Evolutionary conservation across 2,797 vertebrate species (phyloP).

Genomic region (Leucoraja ocellata): DNA sequence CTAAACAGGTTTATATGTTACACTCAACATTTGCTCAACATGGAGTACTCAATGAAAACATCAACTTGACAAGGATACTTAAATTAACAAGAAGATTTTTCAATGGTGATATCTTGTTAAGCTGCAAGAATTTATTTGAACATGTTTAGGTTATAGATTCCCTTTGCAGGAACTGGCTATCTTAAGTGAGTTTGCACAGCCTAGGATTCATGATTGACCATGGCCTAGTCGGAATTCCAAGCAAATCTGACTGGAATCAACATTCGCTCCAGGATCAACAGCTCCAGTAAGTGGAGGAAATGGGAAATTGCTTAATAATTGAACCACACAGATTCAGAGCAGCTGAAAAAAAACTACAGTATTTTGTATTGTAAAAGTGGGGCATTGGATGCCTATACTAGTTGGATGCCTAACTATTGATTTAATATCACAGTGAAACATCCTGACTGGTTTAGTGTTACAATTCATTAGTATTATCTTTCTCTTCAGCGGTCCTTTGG

Average conservation of each 20-base stretch:
- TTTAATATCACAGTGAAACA: not conserved
- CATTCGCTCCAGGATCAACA: not conserved
- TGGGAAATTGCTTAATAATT: not conserved
- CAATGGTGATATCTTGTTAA: not conserved
- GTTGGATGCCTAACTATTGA: not conserved
- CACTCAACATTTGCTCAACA: slow-evolving; percentile 21
- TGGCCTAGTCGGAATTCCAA: not conserved
- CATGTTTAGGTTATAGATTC: not conserved
- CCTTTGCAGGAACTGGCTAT: not conserved
- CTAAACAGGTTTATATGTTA: not conserved
- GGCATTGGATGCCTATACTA: not conserved
- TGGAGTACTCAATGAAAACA: slow-evolving; percentile 15
- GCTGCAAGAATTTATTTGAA: not conserved
- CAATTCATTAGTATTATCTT: not conserved
- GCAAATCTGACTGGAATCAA: not conserved
- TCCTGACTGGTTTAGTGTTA: not conserved
- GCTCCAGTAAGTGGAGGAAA: not conserved
- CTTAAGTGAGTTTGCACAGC: slow-evolving; percentile 12
- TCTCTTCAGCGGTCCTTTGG: too few species aligned
- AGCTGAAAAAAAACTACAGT: not conserved
- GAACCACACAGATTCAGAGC: not conserved
- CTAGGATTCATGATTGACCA: not conserved
- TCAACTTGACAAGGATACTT: not conserved
- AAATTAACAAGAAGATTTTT: not conserved
- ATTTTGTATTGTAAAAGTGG: not conserved